Evolutionary conservation across 2,888 invertebrate species (phyloP).

Genomic region (Coelopa pilipes): DNA sequence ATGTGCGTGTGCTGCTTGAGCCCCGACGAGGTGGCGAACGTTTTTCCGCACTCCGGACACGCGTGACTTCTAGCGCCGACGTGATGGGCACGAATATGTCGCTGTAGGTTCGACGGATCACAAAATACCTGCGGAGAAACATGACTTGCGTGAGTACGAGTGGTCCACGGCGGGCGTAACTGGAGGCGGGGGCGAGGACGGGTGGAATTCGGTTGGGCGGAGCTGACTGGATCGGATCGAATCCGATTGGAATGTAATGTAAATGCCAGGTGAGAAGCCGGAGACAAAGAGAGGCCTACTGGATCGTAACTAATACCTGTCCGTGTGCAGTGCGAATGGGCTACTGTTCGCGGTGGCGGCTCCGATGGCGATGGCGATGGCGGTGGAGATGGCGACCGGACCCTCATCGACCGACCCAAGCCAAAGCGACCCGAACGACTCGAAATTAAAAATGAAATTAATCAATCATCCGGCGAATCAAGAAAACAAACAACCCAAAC

Average conservation of each 20-base stretch:
- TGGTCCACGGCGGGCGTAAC: neutral
- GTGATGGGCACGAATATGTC: conserved; percentile 96
- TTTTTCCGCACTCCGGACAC: conserved; percentile 98
- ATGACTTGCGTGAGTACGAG: conserved; percentile 10
- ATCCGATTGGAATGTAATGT: conserved; percentile 13
- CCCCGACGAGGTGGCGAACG: conserved; percentile 96
- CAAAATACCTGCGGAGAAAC: conserved; percentile 80
- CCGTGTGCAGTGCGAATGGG: conserved; percentile 26
- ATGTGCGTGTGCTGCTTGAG: conserved; percentile 99
- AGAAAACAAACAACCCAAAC: conserved; percentile 33
- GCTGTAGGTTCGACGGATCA: conserved; percentile 95
- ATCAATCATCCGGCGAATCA: conserved; percentile 57
- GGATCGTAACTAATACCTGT: conserved; percentile 18
- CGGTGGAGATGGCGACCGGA: neutral
- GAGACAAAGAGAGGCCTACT: conserved; percentile 14
- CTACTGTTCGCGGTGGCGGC: conserved; percentile 1
- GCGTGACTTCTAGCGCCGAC: conserved; percentile 96
- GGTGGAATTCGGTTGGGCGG: neutral
- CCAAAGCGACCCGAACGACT: conserved; percentile 32
- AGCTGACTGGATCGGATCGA: neutral
- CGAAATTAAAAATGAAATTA: conserved; percentile 58
- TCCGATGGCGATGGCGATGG: too few species aligned
- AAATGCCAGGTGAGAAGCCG: neutral
- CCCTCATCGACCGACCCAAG: neutral
- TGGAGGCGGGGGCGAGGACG: neutral